Conservation (phyloP, 2,888 invertebrate genomes). For the Zootermopsis nevadensis region DNA sequence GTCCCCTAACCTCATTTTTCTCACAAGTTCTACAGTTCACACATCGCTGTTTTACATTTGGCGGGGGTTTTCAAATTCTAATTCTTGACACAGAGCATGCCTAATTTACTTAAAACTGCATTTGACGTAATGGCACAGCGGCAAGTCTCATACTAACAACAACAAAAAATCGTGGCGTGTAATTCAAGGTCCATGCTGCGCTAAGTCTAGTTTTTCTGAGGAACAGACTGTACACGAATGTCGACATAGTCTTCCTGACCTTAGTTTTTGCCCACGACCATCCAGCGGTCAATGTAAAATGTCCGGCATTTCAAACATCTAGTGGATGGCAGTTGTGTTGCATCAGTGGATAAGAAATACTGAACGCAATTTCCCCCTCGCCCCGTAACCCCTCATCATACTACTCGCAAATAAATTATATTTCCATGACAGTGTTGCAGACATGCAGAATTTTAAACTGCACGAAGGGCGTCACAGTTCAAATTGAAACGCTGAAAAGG, state of each 20-base stretch:
- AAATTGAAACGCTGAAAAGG: neutral
- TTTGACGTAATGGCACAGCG: too few relatives aligned
- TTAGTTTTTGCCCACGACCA: neutral
- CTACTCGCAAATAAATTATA: neutral
- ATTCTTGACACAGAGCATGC: too few relatives aligned
- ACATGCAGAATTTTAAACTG: slow-evolving; percentile 12
- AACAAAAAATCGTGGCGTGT: too few relatives aligned
- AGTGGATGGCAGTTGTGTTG: neutral
- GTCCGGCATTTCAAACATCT: slow-evolving; percentile 20
- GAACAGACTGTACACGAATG: neutral
- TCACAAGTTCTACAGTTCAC: too few relatives aligned
- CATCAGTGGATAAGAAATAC: neutral
- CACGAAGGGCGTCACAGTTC: neutral
- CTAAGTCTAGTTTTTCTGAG: neutral
- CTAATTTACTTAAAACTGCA: too few relatives aligned
- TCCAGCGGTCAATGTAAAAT: slow-evolving; percentile 4
- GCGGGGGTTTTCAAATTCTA: too few relatives aligned
- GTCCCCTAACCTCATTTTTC: too few relatives aligned
- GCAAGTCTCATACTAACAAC: too few relatives aligned
- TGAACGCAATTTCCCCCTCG: neutral
- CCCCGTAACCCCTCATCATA: neutral
- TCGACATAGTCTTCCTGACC: slow-evolving; percentile 9
- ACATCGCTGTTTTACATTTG: too few relatives aligned
- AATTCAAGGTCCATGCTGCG: too few relatives aligned
- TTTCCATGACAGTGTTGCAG: neutral